These are phyloP conservation scores for Lepidocyrtoides sp. DNA, from an alignment of 2,888 invertebrate genomes.

Conservation along the genomic window DNA sequence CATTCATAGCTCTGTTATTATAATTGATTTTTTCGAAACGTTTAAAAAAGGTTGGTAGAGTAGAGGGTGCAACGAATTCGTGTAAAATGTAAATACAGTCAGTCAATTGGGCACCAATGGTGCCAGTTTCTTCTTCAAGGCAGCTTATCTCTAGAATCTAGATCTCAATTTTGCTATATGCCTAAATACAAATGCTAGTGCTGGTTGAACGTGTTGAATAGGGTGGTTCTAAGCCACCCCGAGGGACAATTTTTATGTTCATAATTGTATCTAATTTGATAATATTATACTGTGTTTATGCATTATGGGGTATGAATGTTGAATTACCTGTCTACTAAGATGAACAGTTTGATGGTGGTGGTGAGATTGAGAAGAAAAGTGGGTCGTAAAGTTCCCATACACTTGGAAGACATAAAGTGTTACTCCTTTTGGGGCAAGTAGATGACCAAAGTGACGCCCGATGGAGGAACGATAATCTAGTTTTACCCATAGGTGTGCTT, in stretches of 20 bases:
- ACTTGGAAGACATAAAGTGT: constrained; percentile 92
- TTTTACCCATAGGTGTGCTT: constrained; percentile 93
- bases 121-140: not conserved
- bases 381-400: constrained; percentile 83
- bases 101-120: not conserved
- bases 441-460: constrained; percentile 85
- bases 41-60: not conserved
- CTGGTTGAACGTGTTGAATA: not conserved
- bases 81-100: not conserved
- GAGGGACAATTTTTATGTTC: not conserved
- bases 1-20: constrained; percentile 18
- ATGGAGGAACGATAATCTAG: constrained; percentile 88
- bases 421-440: constrained; percentile 88
- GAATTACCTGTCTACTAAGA: constrained; percentile 72
- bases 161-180: too few species aligned
- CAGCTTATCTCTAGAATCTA: constrained; percentile 26
- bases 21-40: not conserved
- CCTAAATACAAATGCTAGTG: not conserved
- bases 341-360: constrained; percentile 74
- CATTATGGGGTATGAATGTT: not conserved
- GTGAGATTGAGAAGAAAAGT: constrained; percentile 66
- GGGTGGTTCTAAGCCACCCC: not conserved
- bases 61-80: not conserved
- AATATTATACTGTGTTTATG: not conserved
- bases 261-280: not conserved